Base-by-base conservation (phyloP, 2,888 invertebrate species). In the Stictocephala bisonia region DNA sequence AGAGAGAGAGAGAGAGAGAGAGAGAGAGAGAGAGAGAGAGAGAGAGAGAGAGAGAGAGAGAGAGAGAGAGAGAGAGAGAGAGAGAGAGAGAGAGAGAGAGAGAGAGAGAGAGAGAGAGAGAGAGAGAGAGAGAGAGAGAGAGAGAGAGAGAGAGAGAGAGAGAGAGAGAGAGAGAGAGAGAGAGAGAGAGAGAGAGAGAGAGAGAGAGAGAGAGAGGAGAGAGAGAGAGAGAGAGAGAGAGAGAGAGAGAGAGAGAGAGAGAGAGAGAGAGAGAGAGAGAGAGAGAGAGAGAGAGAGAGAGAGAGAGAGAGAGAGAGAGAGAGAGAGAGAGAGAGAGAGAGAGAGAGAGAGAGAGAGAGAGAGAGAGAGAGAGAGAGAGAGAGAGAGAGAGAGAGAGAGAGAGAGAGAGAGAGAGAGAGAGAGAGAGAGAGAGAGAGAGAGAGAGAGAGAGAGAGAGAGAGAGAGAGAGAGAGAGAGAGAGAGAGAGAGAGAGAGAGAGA, bases 331-430 rank as follows among this genome's bases (percentile, higher is more conserved):
- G 48, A 68, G 50, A 53, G 69, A 56, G 50, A 50, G 60, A 13
- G 35, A 58, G 9, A 71, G 72, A 51, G 31, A 48, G 72, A 58
- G 31, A 31, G 67, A 70, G 67, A 71, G 22, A 69, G 71, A 1
- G 67, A 68, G 41, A 48, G 56, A 58, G 75, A 51, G 48, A 67
- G 85, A 51, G 51, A 51, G 51, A 53, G 26, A 53, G 53, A 53
- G 53, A 53, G 26, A 22, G 26, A 53, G 53, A 18, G 53, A 53
- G 11, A 18, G 53, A 53, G 53, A 51, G 41, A 40, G 22, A 27
- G 48, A 13, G 60, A 50, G 68, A 67, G 35, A 31, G 35, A 31
- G 35, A 31, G 35, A 31, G 35, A 31, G 35, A 31, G 35, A 31
- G 35, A 31, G 35, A 31, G 35, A 31, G 35, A 31, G 35, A 31